Evolutionary conservation across 2,113 vertebrate genomes (phyloP).

Genomic region (Thomomys bottae): DNA sequence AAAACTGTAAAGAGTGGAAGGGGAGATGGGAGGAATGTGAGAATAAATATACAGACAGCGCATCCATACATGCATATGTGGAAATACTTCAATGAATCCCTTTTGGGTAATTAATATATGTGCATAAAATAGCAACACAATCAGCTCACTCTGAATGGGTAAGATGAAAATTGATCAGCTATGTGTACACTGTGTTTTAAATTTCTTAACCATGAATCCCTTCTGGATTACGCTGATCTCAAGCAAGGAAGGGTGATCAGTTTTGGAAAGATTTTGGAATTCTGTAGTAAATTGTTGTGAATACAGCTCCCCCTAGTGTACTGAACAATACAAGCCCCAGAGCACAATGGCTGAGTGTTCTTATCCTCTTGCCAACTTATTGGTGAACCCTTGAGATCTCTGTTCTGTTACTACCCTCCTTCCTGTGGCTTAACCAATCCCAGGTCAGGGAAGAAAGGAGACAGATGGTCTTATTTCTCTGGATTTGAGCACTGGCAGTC

Average conservation of each 20-base stretch:
- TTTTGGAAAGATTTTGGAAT: neutral
- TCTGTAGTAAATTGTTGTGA: conserved; percentile 64
- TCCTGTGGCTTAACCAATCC: neutral
- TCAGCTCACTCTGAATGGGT: neutral
- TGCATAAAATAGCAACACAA: conserved; percentile 2
- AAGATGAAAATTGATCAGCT: neutral
- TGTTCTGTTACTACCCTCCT: no score
- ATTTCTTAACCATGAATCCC: neutral
- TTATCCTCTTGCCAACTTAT: neutral
- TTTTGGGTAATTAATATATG: no score
- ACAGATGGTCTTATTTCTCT: neutral
- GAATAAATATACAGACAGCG: no score
- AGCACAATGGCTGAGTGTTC: neutral
- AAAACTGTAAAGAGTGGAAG: no score
- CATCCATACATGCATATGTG: no score
- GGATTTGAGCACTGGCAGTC: neutral
- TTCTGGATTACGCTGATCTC: neutral
- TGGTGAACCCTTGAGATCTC: neutral
- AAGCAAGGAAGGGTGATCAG: neutral
- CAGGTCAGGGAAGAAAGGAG: neutral
- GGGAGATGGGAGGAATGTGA: no score
- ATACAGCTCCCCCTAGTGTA: conserved; percentile 83
- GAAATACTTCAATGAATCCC: no score
- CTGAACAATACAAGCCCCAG: neutral
- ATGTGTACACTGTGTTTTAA: neutral